A percentile compares a stretch with the other conserved stretches of the same genome.
These are phyloP conservation scores for Cyanistes caeruleus DNA, from an alignment of 2,113 vertebrate genomes.

Conservation along the genomic window DNA sequence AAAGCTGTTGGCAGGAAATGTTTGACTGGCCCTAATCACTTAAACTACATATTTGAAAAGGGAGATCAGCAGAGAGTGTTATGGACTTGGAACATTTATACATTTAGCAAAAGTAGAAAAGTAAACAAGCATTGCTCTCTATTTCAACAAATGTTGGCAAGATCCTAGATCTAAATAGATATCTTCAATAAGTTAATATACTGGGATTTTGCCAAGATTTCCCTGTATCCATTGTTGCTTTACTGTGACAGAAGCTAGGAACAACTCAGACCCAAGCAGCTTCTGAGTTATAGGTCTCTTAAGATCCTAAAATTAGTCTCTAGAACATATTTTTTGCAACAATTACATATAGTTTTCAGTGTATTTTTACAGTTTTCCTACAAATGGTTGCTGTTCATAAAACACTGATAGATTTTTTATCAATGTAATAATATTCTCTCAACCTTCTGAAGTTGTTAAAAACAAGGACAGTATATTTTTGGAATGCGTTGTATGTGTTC, in stretches of 20 bases:
- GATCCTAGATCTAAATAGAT: background rate
- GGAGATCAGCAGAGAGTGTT: background rate
- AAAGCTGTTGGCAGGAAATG: background rate
- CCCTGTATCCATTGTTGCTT: slow-evolving; percentile 17
- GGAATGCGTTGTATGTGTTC: background rate
- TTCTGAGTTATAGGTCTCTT: slow-evolving; percentile 44
- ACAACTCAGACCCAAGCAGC: background rate
- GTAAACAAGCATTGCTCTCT: background rate
- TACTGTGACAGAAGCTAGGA: slow-evolving; percentile 33
- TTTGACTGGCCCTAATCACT: background rate
- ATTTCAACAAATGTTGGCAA: background rate
- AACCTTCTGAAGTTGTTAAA: background rate
- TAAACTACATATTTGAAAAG: background rate
- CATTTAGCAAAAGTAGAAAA: background rate
- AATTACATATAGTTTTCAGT: background rate
- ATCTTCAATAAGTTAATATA: background rate
- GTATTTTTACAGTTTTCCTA: background rate
- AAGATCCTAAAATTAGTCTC: slow-evolving; percentile 29
- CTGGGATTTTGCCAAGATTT: slow-evolving; percentile 17
- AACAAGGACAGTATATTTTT: background rate
- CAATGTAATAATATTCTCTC: background rate
- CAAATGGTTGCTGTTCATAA: slow-evolving; percentile 6
- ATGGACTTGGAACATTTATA: background rate
- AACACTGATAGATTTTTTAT: background rate
- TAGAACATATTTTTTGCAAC: slow-evolving; percentile 37